Percentiles rank a stretch among this genome's conserved stretches.
Conservation (phyloP, 2,113 vertebrate genomes). For the Lasiurus borealis region DNA sequence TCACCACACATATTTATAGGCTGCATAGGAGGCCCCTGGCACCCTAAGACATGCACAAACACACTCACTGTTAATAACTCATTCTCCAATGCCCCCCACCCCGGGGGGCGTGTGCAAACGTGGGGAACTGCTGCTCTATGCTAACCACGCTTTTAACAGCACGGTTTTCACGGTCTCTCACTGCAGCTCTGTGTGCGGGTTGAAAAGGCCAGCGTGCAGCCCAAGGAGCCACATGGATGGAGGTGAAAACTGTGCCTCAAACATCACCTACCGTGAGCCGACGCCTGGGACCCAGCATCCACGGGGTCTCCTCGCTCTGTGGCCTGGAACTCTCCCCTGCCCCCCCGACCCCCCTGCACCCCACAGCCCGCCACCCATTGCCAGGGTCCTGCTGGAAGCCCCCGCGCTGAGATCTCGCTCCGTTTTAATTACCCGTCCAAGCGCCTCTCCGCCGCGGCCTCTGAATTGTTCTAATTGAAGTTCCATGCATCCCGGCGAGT, state of each 20-base stretch:
- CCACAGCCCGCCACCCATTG: rapidly evolving
- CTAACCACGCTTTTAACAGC: neutral
- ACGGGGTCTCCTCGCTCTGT: neutral
- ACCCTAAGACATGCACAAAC: no score
- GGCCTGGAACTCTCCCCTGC: neutral
- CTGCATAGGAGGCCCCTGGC: no score
- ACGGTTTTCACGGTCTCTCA: neutral
- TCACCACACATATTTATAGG: no score
- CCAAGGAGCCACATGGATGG: neutral
- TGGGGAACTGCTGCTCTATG: no score
- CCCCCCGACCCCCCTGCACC: neutral
- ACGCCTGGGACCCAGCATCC: neutral
- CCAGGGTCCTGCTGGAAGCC: slow-evolving; percentile 54
- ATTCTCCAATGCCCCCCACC: no score
- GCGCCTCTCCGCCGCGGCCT: slow-evolving; percentile 84
- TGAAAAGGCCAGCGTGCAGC: neutral
- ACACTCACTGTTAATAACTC: no score
- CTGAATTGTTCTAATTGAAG: slow-evolving; percentile 90
- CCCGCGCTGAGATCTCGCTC: slow-evolving; percentile 83
- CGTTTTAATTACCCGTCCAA: slow-evolving; percentile 87
- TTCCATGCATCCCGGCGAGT: slow-evolving; percentile 87
- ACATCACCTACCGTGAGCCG: neutral
- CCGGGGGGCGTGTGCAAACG: no score
- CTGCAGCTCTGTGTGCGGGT: neutral
- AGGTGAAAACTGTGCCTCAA: neutral